Conservation (phyloP, 1,140 invertebrate species). For the Lithobius niger region DNA sequence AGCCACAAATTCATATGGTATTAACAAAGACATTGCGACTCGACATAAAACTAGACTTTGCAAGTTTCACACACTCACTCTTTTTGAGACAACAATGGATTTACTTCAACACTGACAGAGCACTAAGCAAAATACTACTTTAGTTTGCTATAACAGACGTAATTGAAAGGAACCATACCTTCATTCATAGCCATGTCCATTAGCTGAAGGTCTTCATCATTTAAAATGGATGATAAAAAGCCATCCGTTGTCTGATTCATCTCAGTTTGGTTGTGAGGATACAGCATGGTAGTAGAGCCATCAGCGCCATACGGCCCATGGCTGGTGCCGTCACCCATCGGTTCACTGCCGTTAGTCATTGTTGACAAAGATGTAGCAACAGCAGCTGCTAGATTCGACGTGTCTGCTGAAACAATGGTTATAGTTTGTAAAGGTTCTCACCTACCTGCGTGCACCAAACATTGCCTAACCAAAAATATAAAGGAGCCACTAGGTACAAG, state of each 20-base stretch:
- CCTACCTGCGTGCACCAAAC: too few species aligned
- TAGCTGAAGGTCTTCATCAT: conserved; percentile 70
- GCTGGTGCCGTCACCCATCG: conserved; percentile 33
- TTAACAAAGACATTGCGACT: too few species aligned
- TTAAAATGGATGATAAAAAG: conserved; percentile 68
- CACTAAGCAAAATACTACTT: too few species aligned
- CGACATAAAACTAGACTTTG: too few species aligned
- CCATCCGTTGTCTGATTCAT: conserved; percentile 62
- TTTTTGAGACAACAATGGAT: too few species aligned
- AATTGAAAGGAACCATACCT: conserved; percentile 37
- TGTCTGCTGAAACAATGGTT: conserved; percentile 35
- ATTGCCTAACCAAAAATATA: too few species aligned
- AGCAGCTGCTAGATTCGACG: conserved; percentile 55
- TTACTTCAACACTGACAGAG: too few species aligned
- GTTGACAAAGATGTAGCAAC: conserved; percentile 52
- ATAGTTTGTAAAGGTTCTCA: too few species aligned
- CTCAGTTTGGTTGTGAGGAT: conserved; percentile 5
- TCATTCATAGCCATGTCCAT: conserved; percentile 83
- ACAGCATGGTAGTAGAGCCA: background rate
- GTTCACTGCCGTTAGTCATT: conserved; percentile 43
- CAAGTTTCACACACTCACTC: too few species aligned
- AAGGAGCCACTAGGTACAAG: too few species aligned
- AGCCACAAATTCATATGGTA: too few species aligned
- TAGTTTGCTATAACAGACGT: conserved; percentile 25
- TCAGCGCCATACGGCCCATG: conserved; percentile 31